Conservation (phyloP, 2,797 vertebrate species). For the Neopelma chrysocephalum region DNA sequence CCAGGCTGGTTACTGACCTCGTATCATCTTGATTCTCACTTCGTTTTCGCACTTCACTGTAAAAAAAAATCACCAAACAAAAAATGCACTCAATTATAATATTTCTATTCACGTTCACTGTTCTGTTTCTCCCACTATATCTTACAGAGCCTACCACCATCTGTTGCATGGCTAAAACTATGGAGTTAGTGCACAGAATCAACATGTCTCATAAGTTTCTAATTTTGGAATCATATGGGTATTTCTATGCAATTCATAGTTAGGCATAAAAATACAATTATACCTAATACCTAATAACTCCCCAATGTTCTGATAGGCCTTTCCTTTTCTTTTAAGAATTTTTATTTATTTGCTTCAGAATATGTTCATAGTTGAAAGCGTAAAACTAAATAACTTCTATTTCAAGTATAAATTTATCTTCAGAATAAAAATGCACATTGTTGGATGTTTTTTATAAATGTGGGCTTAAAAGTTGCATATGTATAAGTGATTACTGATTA, state of each 20-base stretch:
- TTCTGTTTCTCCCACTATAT: background rate
- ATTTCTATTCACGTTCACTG: background rate
- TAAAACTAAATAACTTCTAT: background rate
- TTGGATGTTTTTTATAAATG: background rate
- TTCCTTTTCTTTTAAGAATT: background rate
- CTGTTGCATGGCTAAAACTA: background rate
- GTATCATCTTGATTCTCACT: slow-evolving; percentile 74
- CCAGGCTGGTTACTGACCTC: slow-evolving; percentile 80
- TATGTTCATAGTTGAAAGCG: background rate
- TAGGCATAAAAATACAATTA: background rate
- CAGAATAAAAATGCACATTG: background rate
- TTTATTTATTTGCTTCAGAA: background rate
- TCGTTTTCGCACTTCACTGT: slow-evolving; percentile 88
- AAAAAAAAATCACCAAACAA: background rate
- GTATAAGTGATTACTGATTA: background rate
- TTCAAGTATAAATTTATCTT: background rate
- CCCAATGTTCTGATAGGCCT: background rate
- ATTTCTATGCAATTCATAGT: background rate
- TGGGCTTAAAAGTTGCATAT: background rate
- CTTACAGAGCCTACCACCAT: background rate
- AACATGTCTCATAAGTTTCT: background rate
- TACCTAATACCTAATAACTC: background rate
- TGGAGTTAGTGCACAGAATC: background rate
- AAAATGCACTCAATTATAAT: background rate
- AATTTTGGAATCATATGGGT: background rate